Base-by-base conservation (phyloP, 1,140 invertebrate species). In the Wiebesia pumilae region DNA sequence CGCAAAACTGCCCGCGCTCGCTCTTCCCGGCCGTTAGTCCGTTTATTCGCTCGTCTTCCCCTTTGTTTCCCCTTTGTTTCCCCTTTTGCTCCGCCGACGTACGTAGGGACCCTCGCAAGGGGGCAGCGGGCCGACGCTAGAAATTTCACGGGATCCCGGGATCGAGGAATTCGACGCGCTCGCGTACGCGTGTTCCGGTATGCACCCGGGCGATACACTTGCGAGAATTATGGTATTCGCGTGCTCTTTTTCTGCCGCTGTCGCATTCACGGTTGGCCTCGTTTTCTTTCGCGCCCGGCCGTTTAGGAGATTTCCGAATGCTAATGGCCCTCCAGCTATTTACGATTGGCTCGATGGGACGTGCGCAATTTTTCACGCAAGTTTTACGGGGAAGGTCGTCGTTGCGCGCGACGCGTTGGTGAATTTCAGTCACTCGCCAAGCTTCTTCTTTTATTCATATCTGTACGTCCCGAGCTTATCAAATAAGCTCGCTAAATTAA, bases 121-220 rank as follows among this genome's bases (percentile, higher is more conserved):
- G 67, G 9, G 43, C 73, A 9, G 6, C 35, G 12, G 47, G 47
- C 24, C 7, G 30, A 54, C 40, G 67, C 35, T 24, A 71, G 54
- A 75, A 75, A 86, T 82, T 86, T 86, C 84, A 86, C 84, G 84
- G 83, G 84, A 86, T 86, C 79, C 40, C 67, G 79, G 62, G 79
- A 86, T 86, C 3, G 65, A 86, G 84, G 69, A 86, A 86, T 86
- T 75, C 35, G 27, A n/a, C 35, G n/a, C 65, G 73, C 58, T 73
- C 65, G n/a, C 30, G 75, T 51, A 38, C 35, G 38, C 79, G 33
- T 67, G 30, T 10, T 35, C 27, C n/a, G 69, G 35, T 27, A 78
- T 78, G 43, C 19, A n/a, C 69, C 16, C 47, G n/a, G 38, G 35
- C 27, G 35, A 65, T 77, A 24, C 73, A 77, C 73, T 77, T 30